Evolutionary conservation across 1,140 invertebrate genomes (phyloP).

Genomic region (Bombus cullumanus): DNA sequence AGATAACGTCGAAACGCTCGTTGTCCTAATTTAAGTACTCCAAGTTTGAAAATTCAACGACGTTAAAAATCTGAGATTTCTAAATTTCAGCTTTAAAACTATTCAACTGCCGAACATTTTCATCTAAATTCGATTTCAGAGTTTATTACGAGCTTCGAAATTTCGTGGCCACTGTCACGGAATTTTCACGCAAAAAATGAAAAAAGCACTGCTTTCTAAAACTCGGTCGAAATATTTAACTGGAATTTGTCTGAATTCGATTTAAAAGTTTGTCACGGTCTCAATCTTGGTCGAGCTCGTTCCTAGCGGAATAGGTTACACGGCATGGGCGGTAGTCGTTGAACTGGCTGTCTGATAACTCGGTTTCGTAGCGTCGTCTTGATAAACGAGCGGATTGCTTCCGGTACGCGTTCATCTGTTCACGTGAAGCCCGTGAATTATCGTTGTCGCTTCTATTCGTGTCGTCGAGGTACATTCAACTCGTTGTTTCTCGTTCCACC

Average conservation of each 20-base stretch:
- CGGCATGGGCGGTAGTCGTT: constrained; percentile 37
- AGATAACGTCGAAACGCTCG: too few species aligned
- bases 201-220: too few species aligned
- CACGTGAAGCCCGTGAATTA: constrained; percentile 30
- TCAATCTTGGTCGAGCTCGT: constrained; percentile 36
- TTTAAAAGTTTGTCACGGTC: not conserved
- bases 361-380: constrained; percentile 38
- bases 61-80: not conserved
- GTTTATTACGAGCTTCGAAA: not conserved
- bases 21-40: too few species aligned
- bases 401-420: constrained; percentile 31
- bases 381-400: constrained; percentile 40
- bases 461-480: not conserved
- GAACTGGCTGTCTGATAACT: constrained; percentile 49
- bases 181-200: too few species aligned
- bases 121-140: not conserved
- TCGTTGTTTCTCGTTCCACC: not conserved
- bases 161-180: not conserved
- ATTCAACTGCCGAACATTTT: not conserved
- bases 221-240: not conserved
- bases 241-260: not conserved
- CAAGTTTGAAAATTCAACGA: too few species aligned
- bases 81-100: not conserved
- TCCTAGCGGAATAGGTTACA: constrained; percentile 20
- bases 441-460: constrained; percentile 7